phyloP scores from a whole-genome alignment of 2,797 vertebrate species.

The Xenops minutus region DNA sequence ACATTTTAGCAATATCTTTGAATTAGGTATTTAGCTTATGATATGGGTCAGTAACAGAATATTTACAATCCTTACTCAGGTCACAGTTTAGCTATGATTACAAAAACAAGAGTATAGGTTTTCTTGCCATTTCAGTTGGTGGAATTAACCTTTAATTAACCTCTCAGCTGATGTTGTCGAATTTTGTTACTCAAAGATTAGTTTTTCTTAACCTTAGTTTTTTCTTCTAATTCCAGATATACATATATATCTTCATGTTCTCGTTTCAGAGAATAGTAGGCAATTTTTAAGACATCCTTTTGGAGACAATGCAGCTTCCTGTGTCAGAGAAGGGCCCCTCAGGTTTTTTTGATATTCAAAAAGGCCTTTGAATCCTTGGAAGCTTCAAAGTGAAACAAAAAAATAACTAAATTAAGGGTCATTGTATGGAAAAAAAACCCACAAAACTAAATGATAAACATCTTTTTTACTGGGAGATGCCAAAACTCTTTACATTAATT shows the following conservation, averaged over 20 bases:
- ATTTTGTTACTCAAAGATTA: not conserved
- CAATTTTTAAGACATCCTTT: not conserved
- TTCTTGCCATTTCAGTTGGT: not conserved
- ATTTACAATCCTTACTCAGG: not conserved
- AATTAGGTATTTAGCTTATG: not conserved
- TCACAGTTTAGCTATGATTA: not conserved
- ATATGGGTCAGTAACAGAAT: not conserved
- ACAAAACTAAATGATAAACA: not conserved
- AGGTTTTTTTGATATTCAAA: not conserved
- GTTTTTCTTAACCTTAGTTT: not conserved
- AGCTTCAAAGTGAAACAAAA: not conserved
- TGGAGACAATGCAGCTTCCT: not conserved
- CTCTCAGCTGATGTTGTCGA: not conserved
- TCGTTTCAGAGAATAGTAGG: not conserved
- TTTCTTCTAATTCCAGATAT: not conserved
- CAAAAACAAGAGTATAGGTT: not conserved
- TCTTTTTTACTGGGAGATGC: not conserved
- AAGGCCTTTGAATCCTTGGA: not conserved
- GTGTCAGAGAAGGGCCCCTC: rapidly evolving
- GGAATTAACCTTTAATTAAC: conserved; percentile 13
- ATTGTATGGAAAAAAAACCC: not conserved
- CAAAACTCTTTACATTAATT: not conserved
- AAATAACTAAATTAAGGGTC: not conserved
- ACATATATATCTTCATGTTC: not conserved
- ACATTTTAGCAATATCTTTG: not conserved